Conservation (phyloP, 2,888 invertebrate species). For the Oscheius sp. region DNA sequence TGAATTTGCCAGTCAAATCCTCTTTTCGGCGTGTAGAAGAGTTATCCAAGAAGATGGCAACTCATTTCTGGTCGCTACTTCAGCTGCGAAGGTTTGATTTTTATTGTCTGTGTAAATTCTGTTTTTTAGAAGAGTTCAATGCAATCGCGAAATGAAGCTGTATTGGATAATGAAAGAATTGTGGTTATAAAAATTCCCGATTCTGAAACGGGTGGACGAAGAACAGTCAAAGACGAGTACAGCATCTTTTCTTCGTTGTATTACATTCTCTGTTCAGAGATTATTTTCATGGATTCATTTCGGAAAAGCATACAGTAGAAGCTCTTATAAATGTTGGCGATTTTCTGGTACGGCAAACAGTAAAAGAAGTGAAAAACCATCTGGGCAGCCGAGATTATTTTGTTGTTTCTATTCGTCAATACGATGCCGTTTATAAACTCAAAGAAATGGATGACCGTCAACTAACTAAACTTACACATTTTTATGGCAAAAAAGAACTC, state of each 20-base stretch:
- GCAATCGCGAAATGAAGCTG: no score
- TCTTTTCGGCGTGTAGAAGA: no score
- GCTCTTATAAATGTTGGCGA: constrained; percentile 15
- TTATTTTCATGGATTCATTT: constrained; percentile 35
- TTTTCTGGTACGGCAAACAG: constrained; percentile 34
- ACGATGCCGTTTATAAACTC: not conserved
- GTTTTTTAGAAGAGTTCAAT: no score
- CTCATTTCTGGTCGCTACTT: no score
- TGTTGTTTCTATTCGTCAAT: constrained; percentile 21
- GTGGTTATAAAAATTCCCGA: not conserved
- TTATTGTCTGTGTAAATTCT: no score
- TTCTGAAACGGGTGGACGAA: not conserved
- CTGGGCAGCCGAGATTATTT: constrained; percentile 21
- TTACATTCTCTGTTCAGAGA: not conserved
- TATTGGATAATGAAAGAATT: not conserved
- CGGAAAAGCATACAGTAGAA: constrained; percentile 8
- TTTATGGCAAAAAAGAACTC: not conserved
- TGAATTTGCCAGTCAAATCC: no score
- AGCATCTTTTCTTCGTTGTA: not conserved
- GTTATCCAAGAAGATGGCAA: no score
- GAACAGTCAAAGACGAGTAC: not conserved
- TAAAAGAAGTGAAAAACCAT: constrained; percentile 11
- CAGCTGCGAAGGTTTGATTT: no score
- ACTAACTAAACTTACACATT: not conserved
- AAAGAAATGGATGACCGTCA: not conserved